phyloP scores from a whole-genome alignment of 2,113 vertebrate genomes.

The Glaucidium brasilianum region DNA sequence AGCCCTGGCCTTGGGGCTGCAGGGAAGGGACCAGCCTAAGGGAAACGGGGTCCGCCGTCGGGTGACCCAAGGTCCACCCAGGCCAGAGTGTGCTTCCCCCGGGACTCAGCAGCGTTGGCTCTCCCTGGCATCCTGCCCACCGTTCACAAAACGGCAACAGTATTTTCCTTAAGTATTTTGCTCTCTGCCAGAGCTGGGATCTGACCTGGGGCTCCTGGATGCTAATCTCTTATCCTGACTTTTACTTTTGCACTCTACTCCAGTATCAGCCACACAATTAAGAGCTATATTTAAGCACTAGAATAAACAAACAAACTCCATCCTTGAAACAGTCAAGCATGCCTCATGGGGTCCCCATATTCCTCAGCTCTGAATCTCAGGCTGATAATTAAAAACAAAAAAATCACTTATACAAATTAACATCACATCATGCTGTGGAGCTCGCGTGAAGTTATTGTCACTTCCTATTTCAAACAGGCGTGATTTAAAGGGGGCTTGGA shows the following conservation, averaged over 20 bases:
- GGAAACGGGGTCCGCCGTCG: too few species aligned
- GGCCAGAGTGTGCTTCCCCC: neutral
- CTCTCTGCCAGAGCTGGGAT: neutral
- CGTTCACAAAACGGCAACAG: neutral
- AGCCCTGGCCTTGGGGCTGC: neutral
- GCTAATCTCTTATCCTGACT: neutral
- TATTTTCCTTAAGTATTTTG: too few species aligned
- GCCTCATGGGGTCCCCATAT: neutral
- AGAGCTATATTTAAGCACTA: neutral
- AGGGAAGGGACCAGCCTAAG: accelerated
- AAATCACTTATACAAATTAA: neutral
- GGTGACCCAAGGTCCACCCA: neutral
- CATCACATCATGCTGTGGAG: neutral
- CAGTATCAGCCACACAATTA: neutral
- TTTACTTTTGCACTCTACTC: neutral
- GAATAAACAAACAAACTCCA: neutral
- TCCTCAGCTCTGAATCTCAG: neutral
- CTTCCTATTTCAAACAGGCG: neutral
- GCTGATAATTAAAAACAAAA: neutral
- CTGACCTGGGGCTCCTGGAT: neutral
- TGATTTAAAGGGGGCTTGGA: neutral
- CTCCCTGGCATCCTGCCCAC: neutral
- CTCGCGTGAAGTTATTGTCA: neutral
- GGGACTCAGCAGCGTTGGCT: neutral
- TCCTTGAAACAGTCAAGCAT: neutral